Percentiles rank a stretch among this genome's conserved stretches.
Evolutionary conservation across 1,140 invertebrate species (phyloP).

Genomic region (Dysdera silvatica): DNA sequence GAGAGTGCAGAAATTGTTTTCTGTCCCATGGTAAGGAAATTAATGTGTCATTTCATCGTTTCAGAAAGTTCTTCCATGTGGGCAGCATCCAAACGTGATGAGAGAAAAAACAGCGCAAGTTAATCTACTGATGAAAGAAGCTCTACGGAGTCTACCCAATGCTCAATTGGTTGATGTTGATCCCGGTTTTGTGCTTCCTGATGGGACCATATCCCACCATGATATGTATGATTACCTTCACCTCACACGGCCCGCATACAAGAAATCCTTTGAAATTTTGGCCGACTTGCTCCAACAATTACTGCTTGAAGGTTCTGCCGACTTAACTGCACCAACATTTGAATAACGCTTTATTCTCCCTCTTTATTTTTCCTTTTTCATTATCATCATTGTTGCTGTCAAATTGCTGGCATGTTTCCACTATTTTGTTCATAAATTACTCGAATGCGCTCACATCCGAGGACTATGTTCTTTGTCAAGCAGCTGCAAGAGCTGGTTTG

Average conservation of each 20-base stretch:
- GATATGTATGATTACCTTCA: constrained; percentile 86
- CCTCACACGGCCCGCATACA: constrained; percentile 69
- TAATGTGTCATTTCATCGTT: constrained; percentile 39
- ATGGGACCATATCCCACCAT: constrained; percentile 70
- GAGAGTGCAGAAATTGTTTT: neutral
- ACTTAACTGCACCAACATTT: too few relatives aligned
- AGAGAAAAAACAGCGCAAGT: constrained; percentile 64
- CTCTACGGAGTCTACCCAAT: constrained; percentile 51
- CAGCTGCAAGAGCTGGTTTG: too few relatives aligned
- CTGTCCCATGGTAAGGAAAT: neutral
- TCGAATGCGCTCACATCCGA: too few relatives aligned
- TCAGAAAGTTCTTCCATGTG: constrained; percentile 72
- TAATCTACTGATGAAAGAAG: constrained; percentile 60
- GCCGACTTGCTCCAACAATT: constrained; percentile 40
- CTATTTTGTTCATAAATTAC: too few relatives aligned
- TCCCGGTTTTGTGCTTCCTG: constrained; percentile 63
- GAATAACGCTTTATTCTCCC: too few relatives aligned
- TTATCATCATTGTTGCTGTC: too few relatives aligned
- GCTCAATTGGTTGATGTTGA: constrained; percentile 64
- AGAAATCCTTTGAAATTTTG: constrained; percentile 71
- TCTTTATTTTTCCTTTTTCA: too few relatives aligned
- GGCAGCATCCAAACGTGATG: constrained; percentile 67
- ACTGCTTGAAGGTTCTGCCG: constrained; percentile 9
- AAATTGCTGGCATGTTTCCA: too few relatives aligned
- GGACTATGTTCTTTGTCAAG: too few relatives aligned